These are phyloP conservation scores for Equus quagga DNA, from an alignment of 2,113 vertebrate genomes.

Conservation along the genomic window DNA sequence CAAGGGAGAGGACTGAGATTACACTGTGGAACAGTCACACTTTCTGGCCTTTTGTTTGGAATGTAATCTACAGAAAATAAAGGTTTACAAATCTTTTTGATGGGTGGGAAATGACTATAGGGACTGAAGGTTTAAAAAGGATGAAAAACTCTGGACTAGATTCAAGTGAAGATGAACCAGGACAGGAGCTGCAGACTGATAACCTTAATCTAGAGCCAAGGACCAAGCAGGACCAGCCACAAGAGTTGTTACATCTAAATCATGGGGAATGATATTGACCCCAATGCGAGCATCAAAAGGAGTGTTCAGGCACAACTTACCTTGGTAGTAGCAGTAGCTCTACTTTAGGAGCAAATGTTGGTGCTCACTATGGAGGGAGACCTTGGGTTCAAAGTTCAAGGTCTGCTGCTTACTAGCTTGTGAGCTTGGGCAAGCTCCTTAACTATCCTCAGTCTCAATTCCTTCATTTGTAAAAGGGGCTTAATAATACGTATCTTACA, in stretches of 20 bases:
- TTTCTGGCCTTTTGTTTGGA: not conserved
- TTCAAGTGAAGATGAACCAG: slow-evolving; percentile 29
- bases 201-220: not conserved
- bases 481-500: not conserved
- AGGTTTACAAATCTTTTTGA: not conserved
- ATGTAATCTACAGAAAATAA: slow-evolving; percentile 7
- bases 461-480: not conserved
- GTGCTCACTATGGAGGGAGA: not conserved
- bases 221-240: not conserved
- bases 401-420: not conserved
- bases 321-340: not conserved
- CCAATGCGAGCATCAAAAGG: not conserved
- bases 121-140: not conserved
- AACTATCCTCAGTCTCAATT: not conserved
- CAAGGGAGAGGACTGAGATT: not conserved
- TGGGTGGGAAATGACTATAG: not conserved
- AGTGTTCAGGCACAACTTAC: not conserved
- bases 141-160: not conserved
- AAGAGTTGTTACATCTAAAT: not conserved
- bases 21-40: not conserved
- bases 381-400: not conserved
- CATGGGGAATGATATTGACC: not conserved
- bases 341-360: not conserved
- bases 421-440: not conserved
- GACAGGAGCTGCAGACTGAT: not conserved